Conservation (phyloP, 2,888 invertebrate species). For the Synanthedon myopaeformis region DNA sequence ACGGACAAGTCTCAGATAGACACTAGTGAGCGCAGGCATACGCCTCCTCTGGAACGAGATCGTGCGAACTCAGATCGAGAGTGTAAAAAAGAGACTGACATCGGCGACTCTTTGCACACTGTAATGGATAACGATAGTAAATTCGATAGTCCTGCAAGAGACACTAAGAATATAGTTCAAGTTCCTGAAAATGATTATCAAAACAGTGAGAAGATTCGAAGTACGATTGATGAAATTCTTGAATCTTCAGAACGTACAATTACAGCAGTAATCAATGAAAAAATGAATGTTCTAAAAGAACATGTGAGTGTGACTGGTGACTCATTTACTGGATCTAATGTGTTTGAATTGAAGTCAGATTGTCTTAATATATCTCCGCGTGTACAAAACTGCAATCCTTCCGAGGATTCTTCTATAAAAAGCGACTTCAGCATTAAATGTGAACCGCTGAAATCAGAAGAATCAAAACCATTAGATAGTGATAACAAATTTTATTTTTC, state of each 20-base stretch:
- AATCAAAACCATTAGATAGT: slow-evolving; percentile 21
- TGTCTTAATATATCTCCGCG: background rate
- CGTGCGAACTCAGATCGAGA: slow-evolving; percentile 23
- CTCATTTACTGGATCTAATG: background rate
- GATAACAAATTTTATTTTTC: slow-evolving; percentile 19
- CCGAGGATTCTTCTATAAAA: background rate
- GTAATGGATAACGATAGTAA: slow-evolving; percentile 18
- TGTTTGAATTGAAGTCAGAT: background rate
- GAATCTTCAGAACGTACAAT: background rate
- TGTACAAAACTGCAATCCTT: slow-evolving; percentile 9
- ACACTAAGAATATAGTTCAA: slow-evolving; percentile 20
- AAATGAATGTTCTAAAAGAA: background rate
- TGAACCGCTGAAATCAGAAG: slow-evolving; percentile 24
- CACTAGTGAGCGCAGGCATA: slow-evolving; percentile 18
- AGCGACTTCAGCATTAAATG: slow-evolving; percentile 19
- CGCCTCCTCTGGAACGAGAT: slow-evolving; percentile 23
- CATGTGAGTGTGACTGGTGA: background rate
- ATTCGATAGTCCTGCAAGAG: slow-evolving; percentile 20
- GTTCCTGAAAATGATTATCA: slow-evolving; percentile 19
- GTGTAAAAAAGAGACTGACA: slow-evolving; percentile 35
- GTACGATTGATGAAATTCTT: background rate
- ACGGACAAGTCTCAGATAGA: slow-evolving; percentile 25
- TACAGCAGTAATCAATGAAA: background rate
- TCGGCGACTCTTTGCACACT: slow-evolving; percentile 19
- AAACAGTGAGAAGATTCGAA: slow-evolving; percentile 14